These are phyloP conservation scores for Carapus acus DNA, from an alignment of 2,797 vertebrate species.

Conservation along the genomic window DNA sequence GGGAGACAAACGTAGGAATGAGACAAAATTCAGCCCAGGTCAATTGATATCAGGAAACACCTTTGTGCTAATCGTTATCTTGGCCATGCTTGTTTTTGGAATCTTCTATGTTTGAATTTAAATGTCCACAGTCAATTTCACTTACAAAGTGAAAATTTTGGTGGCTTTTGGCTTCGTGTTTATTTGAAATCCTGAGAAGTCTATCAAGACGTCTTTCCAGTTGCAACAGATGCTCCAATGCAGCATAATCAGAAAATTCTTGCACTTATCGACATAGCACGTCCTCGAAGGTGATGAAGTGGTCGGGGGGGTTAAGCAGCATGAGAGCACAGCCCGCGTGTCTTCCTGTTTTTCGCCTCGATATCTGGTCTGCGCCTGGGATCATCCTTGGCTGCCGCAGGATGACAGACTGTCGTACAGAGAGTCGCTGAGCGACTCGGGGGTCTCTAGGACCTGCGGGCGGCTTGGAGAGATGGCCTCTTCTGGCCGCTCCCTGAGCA, in stretches of 20 bases:
- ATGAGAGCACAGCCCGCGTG: constrained; percentile 29
- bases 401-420: constrained; percentile 95
- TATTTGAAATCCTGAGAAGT: constrained; percentile 65
- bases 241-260: constrained; percentile 25
- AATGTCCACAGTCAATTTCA: constrained; percentile 42
- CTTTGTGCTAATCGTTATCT: constrained; percentile 54
- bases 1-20: constrained; percentile 19
- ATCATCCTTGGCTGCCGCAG: constrained; percentile 93
- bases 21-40: constrained; percentile 21
- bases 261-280: constrained; percentile 17
- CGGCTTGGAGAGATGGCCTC: constrained; percentile 73
- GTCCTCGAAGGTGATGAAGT: too few relatives aligned
- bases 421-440: constrained; percentile 90
- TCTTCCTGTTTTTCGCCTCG: not conserved
- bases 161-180: constrained; percentile 65
- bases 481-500: constrained; percentile 75
- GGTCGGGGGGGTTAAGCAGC: too few relatives aligned
- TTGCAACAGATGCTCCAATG: constrained; percentile 42
- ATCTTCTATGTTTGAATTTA: constrained; percentile 44
- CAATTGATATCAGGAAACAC: constrained; percentile 29
- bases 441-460: constrained; percentile 83
- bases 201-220: constrained; percentile 51
- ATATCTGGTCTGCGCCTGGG: not conserved
- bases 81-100: constrained; percentile 52
- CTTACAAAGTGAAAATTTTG: constrained; percentile 45